A percentile compares a stretch with the other conserved stretches of the same genome.
Evolutionary conservation across 2,888 invertebrate species (phyloP).

Genomic region (Macropis europaea): DNA sequence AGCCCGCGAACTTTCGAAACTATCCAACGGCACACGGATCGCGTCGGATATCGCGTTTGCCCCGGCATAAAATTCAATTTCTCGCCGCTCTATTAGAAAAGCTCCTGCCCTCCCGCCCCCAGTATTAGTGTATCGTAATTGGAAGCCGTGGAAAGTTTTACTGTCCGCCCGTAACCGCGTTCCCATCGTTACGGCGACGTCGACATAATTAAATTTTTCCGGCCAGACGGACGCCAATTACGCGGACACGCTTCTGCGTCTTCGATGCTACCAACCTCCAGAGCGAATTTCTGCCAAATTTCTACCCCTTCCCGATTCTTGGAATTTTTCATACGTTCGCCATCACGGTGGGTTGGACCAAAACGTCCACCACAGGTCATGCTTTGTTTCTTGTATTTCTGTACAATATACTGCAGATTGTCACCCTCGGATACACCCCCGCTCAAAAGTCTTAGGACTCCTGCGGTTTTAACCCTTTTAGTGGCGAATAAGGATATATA

Average conservation of each 20-base stretch:
- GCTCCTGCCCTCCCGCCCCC: background rate
- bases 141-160: constrained; percentile 34
- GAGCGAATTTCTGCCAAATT: background rate
- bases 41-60: constrained; percentile 35
- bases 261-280: background rate
- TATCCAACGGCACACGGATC: constrained; percentile 19
- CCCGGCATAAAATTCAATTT: constrained; percentile 37
- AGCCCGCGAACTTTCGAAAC: constrained; percentile 29
- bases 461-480: no score
- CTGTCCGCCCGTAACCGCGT: constrained; percentile 27
- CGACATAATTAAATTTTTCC: constrained; percentile 45
- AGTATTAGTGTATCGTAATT: constrained; percentile 48
- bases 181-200: constrained; percentile 29
- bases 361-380: no score
- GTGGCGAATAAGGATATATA: no score
- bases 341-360: no score
- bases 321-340: no score
- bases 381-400: no score
- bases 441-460: no score
- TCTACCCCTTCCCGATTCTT: background rate
- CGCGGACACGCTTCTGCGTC: constrained; percentile 1
- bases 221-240: constrained; percentile 28
- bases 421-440: no score
- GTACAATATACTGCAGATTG: no score
- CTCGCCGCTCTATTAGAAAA: constrained; percentile 34